phyloP scores from a whole-genome alignment of 2,888 invertebrate genomes.

The Gisinianus flammeolus region DNA sequence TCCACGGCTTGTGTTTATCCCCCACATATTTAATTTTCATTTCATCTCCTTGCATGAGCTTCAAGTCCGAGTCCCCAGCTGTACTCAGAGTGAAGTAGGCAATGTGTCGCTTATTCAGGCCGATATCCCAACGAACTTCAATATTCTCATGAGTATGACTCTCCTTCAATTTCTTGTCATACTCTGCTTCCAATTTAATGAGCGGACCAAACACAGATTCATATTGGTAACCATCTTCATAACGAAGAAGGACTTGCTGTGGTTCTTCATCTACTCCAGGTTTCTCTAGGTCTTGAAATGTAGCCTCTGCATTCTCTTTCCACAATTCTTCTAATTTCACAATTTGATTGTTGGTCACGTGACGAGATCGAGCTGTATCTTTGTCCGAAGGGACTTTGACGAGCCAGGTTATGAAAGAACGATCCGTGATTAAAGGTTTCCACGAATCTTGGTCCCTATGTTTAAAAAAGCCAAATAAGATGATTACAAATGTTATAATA shows the following conservation, averaged over 20 bases:
- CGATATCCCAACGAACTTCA: conserved; percentile 98
- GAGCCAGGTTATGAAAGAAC: conserved; percentile 94
- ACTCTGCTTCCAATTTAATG: conserved; percentile 96
- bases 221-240: conserved; percentile 99
- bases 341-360: conserved; percentile 96
- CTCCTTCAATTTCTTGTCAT: conserved; percentile 96
- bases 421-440: conserved; percentile 97
- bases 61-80: conserved; percentile 92
- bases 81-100: conserved; percentile 97
- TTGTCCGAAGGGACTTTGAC: conserved; percentile 97
- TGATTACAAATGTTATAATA: not conserved
- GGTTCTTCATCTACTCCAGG: conserved; percentile 98
- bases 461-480: conserved; percentile 27
- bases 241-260: conserved; percentile 82
- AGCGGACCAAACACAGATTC: conserved; percentile 97
- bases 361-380: conserved; percentile 92
- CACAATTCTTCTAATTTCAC: conserved; percentile 97
- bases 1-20: conserved; percentile 93
- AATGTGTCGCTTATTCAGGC: conserved; percentile 96
- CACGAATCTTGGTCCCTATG: conserved; percentile 92
- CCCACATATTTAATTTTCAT: conserved; percentile 89
- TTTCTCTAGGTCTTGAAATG: conserved; percentile 96
- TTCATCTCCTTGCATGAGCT: conserved; percentile 99
- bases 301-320: conserved; percentile 98
- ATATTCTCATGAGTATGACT: conserved; percentile 98